A percentile compares a stretch with the other conserved stretches of the same genome.
These are phyloP conservation scores for Atrichornis clamosus DNA, from an alignment of 2,113 vertebrate species.

Conservation along the genomic window DNA sequence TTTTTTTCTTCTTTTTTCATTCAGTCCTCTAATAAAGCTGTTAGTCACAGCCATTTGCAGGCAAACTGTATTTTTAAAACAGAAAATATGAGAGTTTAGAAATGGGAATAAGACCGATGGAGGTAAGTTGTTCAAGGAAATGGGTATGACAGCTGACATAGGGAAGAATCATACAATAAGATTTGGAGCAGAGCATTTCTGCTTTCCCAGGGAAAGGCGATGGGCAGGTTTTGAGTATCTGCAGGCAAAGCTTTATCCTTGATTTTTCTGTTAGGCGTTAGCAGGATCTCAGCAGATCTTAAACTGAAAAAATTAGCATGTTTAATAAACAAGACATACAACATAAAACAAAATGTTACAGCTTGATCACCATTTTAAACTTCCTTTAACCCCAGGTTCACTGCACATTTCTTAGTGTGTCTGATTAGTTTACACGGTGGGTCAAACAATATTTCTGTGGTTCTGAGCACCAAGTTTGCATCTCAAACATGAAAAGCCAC, in stretches of 20 bases:
- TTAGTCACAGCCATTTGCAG: not conserved
- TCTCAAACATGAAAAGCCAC: not conserved
- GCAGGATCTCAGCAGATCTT: not conserved
- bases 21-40: not conserved
- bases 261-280: not conserved
- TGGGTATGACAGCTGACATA: not conserved
- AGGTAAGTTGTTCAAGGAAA: not conserved
- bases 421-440: not conserved
- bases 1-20: not conserved
- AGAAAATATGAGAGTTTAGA: not conserved
- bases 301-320: not conserved
- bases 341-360: not conserved
- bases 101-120: not conserved
- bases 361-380: not conserved
- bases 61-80: not conserved
- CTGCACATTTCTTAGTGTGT: not conserved
- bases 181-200: not conserved
- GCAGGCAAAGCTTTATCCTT: not conserved
- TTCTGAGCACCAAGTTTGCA: not conserved
- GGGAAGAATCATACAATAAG: not conserved
- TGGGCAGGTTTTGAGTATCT: not conserved
- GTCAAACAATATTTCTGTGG: not conserved
- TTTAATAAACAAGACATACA: not conserved
- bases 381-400: not conserved
- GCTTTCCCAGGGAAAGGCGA: not conserved